A percentile compares a stretch with the other conserved stretches of the same genome.
phyloP scores from a whole-genome alignment of 2,113 vertebrate species.

The Cardinalis cardinalis region DNA sequence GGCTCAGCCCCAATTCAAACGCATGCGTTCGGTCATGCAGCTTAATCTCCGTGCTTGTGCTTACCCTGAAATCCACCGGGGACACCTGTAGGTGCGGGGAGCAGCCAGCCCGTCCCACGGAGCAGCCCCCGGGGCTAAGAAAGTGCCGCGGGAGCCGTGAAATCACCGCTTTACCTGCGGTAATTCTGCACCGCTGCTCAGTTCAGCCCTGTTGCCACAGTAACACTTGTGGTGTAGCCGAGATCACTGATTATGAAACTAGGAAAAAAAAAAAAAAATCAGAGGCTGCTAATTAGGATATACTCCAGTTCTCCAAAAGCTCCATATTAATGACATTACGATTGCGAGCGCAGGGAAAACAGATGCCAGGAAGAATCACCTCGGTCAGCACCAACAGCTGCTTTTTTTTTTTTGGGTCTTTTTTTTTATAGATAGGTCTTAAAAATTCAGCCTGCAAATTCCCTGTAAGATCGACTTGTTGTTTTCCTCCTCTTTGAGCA shows the following conservation, averaged over 20 bases:
- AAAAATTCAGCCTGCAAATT: not conserved
- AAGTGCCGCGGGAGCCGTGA: not conserved
- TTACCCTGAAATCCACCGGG: slow-evolving; percentile 39
- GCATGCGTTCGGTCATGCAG: slow-evolving; percentile 19
- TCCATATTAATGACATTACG: not conserved
- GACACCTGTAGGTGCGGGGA: slow-evolving; percentile 4
- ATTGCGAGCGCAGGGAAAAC: not conserved
- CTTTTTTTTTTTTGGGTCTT: not conserved
- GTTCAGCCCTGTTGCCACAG: slow-evolving; percentile 62
- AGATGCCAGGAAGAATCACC: not conserved
- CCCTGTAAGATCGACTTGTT: not conserved
- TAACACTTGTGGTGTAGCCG: slow-evolving; percentile 54
- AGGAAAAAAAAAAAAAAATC: not conserved
- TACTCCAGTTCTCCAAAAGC: slow-evolving; percentile 22
- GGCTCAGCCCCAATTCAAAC: not conserved
- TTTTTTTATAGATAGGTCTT: not conserved
- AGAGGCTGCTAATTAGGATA: slow-evolving; percentile 49
- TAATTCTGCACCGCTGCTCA: not conserved
- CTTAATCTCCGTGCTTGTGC: not conserved
- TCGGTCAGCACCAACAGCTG: not conserved
- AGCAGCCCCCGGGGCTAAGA: slow-evolving; percentile 5
- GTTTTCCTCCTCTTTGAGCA: slow-evolving; percentile 3
- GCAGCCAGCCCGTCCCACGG: slow-evolving; percentile 22
- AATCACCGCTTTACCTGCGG: slow-evolving; percentile 24
- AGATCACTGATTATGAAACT: slow-evolving; percentile 58